Conservation (phyloP, 92 coral and sea anemone species). For the Epizoanthus fatuus region DNA sequence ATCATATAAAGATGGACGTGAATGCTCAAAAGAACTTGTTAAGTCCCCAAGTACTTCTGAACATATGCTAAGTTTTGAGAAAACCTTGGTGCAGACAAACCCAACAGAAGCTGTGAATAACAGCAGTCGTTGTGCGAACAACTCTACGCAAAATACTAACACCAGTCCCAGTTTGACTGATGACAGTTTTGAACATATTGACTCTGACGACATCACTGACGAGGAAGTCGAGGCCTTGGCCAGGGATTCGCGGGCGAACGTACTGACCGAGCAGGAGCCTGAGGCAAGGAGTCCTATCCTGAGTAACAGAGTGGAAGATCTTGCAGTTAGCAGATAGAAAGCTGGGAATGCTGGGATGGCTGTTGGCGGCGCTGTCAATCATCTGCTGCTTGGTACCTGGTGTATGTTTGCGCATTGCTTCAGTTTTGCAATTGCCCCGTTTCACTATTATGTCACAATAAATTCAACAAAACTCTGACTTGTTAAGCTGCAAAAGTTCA, state of each 20-base stretch:
- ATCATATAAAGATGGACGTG: slow-evolving; percentile 23
- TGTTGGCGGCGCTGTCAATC: too few species aligned
- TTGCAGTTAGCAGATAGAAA: slow-evolving; percentile 83
- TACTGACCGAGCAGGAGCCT: slow-evolving; percentile 53
- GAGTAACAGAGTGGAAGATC: slow-evolving; percentile 78
- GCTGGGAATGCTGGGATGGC: neutral
- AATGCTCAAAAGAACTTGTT: slow-evolving; percentile 3
- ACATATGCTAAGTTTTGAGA: neutral
- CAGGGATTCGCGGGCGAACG: slow-evolving; percentile 85
- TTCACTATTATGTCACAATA: too few species aligned
- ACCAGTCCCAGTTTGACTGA: slow-evolving; percentile 78
- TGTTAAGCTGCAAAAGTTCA: too few species aligned
- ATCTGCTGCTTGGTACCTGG: neutral
- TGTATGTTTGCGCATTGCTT: neutral
- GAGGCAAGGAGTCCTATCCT: slow-evolving; percentile 56
- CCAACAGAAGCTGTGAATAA: slow-evolving; percentile 12
- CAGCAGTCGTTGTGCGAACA: slow-evolving; percentile 9
- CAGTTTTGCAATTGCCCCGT: too few species aligned
- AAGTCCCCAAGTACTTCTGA: neutral
- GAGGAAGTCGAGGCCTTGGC: slow-evolving; percentile 91
- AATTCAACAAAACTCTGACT: too few species aligned
- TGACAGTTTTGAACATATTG: slow-evolving; percentile 97
- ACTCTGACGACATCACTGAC: slow-evolving; percentile 87
- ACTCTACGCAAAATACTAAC: slow-evolving; percentile 1
- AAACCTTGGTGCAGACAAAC: slow-evolving; percentile 3